Evolutionary conservation across 2,888 invertebrate genomes (phyloP).

Genomic region (Parnassius smintheus): DNA sequence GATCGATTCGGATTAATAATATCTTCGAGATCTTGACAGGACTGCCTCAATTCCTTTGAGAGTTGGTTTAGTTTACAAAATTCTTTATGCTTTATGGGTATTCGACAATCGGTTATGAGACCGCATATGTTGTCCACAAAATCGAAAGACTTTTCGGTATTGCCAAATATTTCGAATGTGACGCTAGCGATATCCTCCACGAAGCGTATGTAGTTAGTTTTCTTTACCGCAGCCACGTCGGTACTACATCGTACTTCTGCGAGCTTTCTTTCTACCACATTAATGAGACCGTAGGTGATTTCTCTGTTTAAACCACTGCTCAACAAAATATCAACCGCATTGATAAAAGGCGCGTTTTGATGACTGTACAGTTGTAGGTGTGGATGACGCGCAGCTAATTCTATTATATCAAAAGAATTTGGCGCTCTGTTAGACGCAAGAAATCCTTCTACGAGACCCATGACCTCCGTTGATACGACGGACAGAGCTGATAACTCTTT

Average conservation of each 20-base stretch:
- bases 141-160: conserved; percentile 68
- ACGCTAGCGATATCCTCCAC: conserved; percentile 75
- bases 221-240: conserved; percentile 67
- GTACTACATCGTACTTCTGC: conserved; percentile 70
- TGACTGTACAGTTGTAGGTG: conserved; percentile 74
- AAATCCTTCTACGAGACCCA: conserved; percentile 83
- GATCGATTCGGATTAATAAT: conserved; percentile 49
- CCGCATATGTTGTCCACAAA: conserved; percentile 70
- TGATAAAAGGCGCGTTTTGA: conserved; percentile 74
- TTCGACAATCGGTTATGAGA: conserved; percentile 67
- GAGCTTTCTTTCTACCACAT: conserved; percentile 73
- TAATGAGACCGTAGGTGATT: conserved; percentile 74
- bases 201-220: conserved; percentile 71
- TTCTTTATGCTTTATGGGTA: conserved; percentile 74
- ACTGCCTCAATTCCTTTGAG: conserved; percentile 68
- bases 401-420: conserved; percentile 73
- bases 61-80: conserved; percentile 73
- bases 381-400: conserved; percentile 67
- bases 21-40: conserved; percentile 72
- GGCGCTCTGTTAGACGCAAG: conserved; percentile 71
- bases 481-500: conserved; percentile 80
- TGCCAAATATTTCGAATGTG: conserved; percentile 73
- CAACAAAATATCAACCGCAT: conserved; percentile 71
- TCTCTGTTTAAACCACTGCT: conserved; percentile 76
- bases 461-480: conserved; percentile 82